Conservation (phyloP, 2,888 invertebrate species). For the Platerodrilus igneus region DNA sequence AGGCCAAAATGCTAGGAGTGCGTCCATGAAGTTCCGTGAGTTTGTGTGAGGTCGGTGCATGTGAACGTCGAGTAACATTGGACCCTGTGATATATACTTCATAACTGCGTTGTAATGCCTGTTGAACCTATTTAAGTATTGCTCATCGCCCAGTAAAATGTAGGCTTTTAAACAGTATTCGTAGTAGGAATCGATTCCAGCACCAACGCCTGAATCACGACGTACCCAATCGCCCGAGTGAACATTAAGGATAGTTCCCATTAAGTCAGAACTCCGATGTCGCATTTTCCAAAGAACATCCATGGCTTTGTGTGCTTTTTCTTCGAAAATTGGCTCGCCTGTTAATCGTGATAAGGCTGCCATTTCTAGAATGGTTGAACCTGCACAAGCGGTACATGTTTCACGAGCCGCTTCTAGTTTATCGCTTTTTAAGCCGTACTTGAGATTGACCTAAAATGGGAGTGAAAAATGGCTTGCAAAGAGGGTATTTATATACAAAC, state of each 20-base stretch:
- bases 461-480: background rate
- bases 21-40: slow-evolving; percentile 95
- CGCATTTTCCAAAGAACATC: slow-evolving; percentile 93
- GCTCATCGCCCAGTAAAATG: slow-evolving; percentile 89
- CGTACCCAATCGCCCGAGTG: slow-evolving; percentile 98
- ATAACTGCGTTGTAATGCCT: slow-evolving; percentile 93
- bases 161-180: slow-evolving; percentile 98
- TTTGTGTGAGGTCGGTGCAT: slow-evolving; percentile 86
- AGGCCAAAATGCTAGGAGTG: slow-evolving; percentile 96
- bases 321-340: slow-evolving; percentile 87
- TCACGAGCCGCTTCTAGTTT: slow-evolving; percentile 73
- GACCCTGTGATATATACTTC: slow-evolving; percentile 95
- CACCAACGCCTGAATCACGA: slow-evolving; percentile 96
- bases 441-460: slow-evolving; percentile 65
- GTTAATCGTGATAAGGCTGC: slow-evolving; percentile 91
- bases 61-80: slow-evolving; percentile 90
- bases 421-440: slow-evolving; percentile 74
- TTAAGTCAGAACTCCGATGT: slow-evolving; percentile 84
- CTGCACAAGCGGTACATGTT: slow-evolving; percentile 97
- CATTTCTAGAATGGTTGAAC: slow-evolving; percentile 96
- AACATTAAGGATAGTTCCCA: slow-evolving; percentile 97
- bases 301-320: slow-evolving; percentile 94
- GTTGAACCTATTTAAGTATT: slow-evolving; percentile 90
- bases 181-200: slow-evolving; percentile 98
- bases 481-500: slow-evolving; percentile 49